Base-by-base conservation (phyloP, 2,797 vertebrate genomes). In the Staurois parvus region DNA sequence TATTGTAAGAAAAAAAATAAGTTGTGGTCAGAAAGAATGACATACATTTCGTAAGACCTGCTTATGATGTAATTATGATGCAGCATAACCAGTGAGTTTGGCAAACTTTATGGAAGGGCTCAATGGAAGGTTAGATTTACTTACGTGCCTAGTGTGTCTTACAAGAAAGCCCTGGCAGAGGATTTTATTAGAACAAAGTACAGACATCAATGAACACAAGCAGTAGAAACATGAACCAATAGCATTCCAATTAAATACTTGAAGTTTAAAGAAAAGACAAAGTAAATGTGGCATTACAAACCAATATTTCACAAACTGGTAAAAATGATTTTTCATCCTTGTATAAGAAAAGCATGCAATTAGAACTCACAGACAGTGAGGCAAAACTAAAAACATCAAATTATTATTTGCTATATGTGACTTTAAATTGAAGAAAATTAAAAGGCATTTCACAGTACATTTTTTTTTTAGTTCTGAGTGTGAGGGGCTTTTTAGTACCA, bases 131-230 rank as follows among this genome's bases (percentile, higher is more conserved):
- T 45, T 88, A 45, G 21, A 13, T 90, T 52, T 88, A 83, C 86
- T 88, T 89, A 88, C 86, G 92, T 93, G 88, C 88, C 89, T 90
- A 82, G 82, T 76, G 90, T 76, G 88, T 83, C 90, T 93, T 92
- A 93, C 89, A 92, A 91, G 87, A 94, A 90, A 90, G 28, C 88
- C 91, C 90, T 91, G 92, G 90, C 74, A 93, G 90, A 93, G 90
- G 88, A 90, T 84, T 90, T 88, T 87, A 89, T 93, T 90, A 92
- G 91, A 89, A 92, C 9, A 90, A 76, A 89, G 64, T 87, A 84
- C 62, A 90, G 34, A 88, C 59, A 72, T 72, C 84, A 90, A 48
- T 85, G 89, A 40, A 81, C 28, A 13, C 37, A 37, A 37, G 56
- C 19, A 62, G 30, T 30, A 68, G 11, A 79, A 45, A 66, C 26